These are phyloP conservation scores for Calliopum simillimum DNA, from an alignment of 2,888 invertebrate genomes.

Conservation along the genomic window DNA sequence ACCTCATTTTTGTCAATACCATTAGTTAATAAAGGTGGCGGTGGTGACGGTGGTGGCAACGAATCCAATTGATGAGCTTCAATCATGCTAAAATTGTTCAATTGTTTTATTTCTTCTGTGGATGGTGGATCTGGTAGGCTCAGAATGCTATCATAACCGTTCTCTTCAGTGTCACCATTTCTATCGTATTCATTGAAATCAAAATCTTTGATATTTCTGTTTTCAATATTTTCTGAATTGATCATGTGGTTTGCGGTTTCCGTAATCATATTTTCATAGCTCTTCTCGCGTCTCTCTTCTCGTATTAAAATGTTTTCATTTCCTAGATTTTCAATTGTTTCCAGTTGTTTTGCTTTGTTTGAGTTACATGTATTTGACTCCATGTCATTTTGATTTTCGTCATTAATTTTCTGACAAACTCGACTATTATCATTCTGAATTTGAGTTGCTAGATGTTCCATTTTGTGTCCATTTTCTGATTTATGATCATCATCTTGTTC, in stretches of 20 bases:
- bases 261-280: no score
- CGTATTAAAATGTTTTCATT: no score
- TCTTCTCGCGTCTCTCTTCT: no score
- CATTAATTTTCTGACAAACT: background rate
- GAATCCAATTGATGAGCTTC: conserved; percentile 65
- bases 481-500: conserved; percentile 52
- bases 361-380: background rate
- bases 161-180: conserved; percentile 28
- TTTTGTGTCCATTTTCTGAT: conserved; percentile 52
- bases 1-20: conserved; percentile 35
- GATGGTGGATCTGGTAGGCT: conserved; percentile 66
- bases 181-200: no score
- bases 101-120: conserved; percentile 64
- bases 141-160: conserved; percentile 64
- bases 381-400: background rate
- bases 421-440: background rate
- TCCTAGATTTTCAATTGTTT: no score
- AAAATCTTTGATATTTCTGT: no score
- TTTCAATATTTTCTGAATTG: no score
- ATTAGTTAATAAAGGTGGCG: conserved; percentile 39
- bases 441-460: conserved; percentile 38
- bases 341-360: background rate
- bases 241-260: no score
- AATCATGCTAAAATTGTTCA: conserved; percentile 59
- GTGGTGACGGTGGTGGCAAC: conserved; percentile 66